Base-by-base conservation (phyloP, 2,888 invertebrate genomes). In the Xestia ashworthii region DNA sequence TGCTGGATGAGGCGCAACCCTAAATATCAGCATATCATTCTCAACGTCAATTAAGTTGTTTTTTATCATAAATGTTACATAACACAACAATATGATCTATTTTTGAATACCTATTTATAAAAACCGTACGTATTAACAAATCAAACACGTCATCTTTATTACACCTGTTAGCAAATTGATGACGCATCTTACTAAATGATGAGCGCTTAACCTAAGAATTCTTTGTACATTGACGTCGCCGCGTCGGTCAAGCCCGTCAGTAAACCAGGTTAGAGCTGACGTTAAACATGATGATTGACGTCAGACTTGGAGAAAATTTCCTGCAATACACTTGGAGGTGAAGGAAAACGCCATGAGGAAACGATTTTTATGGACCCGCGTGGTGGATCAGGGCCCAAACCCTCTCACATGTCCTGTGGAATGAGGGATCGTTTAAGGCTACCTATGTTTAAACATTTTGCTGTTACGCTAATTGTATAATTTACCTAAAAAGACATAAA, bases 211-310 rank as follows among this genome's bases (percentile, higher is more conserved):
- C 25, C 38, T 22, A 55, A n/a, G 41, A 55, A 64, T 64, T 80
- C 44, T 53, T 69, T 44, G 16, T 25, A 19, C n/a, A 1, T 2
- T 80, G 80, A 78, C 72, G 80, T 71, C 5, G n/a, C 19, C 14
- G 25, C 58, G 6, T 16, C 60, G 32, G 8, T 62, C 22, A 48
- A 46, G 38, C 67, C 22, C 14, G 48, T 16, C 16, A n/a, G 5
- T 46, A 9, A 48, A 71, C 41, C 14, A n/a, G 19, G 32, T 55
- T 38, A 48, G 41, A 65, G 4, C 32, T 76, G 58, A 68, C 68
- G 78, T 55, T 32, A 3, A 44, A 48, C 53, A 5, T 38, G 0
- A 22, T 12, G 22, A 32, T 41, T 78, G 64, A 66, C 80, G 80
- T 80, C 55, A 48, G 3, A 38, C 25, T 14, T 41, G 41, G n/a